Base-by-base conservation (phyloP, 2,797 vertebrate genomes). In the Aeoliscus strigatus region DNA sequence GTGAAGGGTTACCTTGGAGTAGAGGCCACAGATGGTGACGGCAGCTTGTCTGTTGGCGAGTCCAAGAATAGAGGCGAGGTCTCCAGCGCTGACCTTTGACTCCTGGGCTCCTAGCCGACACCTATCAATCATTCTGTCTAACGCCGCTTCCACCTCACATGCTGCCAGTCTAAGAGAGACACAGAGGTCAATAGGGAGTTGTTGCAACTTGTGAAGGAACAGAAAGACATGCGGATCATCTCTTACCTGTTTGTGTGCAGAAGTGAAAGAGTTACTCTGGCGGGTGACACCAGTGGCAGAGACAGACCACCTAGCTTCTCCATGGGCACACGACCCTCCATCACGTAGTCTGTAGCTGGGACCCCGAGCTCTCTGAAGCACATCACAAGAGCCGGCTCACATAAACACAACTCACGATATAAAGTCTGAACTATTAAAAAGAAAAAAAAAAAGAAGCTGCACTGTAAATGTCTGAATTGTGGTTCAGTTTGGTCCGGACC, bases 271-370 rank as follows among this genome's bases (percentile, higher is more conserved):
- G 90, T 73, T 29, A 86, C 82, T 73, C 82, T 86, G 39, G 91
- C 87, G 2, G 85, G 89, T 0, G 90, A 86, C 13, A 90, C 88
- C 51, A 94, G 24, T 0, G 91, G 90, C 6, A 94, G 84, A 6
- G 90, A 91, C 18, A 95, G 79, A 2, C 77, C 78, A 0, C 90
- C 90, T 1, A 92, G 64, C 38, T 89, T 89, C 2, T 75, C 73
- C 28, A 92, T 89, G 0, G 91, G 92, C 34, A 91, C 61, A 6
- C 81, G 66, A 0, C 88, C 91, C 37, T 92, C 88, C 82, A 94
- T 88, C 72, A 92, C 88, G 9, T 90, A 89, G 9, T 91, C 88
- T 0, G 91, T 95, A 26, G 91, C 86, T 3, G 91, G 92, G 56
- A 94, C 32, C 12, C 82, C 83, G 3, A 94, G 71, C 2, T 82